A percentile compares a stretch with the other conserved stretches of the same genome.
These are phyloP conservation scores for Pelodiscus sinensis DNA, from an alignment of 2,113 vertebrate species.

Conservation along the genomic window DNA sequence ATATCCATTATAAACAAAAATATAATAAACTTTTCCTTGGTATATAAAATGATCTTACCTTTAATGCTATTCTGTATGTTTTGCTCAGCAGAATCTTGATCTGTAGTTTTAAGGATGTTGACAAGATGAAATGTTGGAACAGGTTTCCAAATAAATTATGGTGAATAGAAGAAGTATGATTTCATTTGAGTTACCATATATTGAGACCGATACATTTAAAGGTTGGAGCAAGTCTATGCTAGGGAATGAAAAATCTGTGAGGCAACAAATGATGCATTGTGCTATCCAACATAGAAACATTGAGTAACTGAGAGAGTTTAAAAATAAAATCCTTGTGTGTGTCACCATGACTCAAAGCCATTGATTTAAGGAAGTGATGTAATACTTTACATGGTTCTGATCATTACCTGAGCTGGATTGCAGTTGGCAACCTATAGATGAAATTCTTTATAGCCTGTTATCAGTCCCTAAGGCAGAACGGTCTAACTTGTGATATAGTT, in stretches of 20 bases:
- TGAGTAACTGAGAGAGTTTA: neutral
- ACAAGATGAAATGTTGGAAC: accelerated
- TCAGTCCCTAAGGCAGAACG: neutral
- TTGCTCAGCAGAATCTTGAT: accelerated
- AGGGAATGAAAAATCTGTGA: neutral
- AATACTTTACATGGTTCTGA: neutral
- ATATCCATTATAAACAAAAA: accelerated
- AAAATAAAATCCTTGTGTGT: neutral
- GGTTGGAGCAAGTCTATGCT: neutral
- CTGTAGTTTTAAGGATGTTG: accelerated
- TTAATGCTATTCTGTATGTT: neutral
- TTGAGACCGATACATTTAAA: accelerated
- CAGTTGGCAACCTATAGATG: neutral
- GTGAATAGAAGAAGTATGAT: accelerated
- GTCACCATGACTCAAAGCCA: neutral
- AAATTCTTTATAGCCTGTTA: neutral
- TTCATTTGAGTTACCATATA: accelerated
- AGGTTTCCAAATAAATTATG: slow-evolving; percentile 29
- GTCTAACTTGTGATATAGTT: neutral
- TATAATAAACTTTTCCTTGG: neutral
- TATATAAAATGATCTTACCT: accelerated
- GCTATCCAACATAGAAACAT: neutral
- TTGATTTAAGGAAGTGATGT: neutral
- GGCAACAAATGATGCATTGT: neutral
- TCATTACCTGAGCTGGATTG: neutral